A percentile compares a stretch with the other conserved stretches of the same genome.
These are phyloP conservation scores for Magallana nippona DNA, from an alignment of 2,888 invertebrate genomes.

Conservation along the genomic window DNA sequence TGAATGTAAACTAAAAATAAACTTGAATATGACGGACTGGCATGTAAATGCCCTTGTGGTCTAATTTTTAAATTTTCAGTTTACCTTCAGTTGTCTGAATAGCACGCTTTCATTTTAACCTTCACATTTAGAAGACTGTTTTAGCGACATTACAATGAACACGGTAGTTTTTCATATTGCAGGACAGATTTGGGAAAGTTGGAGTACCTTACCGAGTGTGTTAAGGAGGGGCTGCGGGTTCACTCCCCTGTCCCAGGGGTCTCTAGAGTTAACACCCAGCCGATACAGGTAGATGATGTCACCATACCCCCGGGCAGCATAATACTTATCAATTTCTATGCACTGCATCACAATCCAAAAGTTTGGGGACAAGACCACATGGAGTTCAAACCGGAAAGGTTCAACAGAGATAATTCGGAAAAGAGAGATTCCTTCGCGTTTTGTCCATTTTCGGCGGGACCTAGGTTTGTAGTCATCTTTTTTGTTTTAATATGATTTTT, in stretches of 20 bases:
- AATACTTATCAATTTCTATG: constrained; percentile 47
- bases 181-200: constrained; percentile 62
- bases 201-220: constrained; percentile 61
- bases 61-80: no score
- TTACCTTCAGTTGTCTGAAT: no score
- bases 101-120: no score
- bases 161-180: constrained; percentile 51
- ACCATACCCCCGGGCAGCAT: constrained; percentile 49
- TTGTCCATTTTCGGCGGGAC: constrained; percentile 72
- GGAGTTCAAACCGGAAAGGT: constrained; percentile 67
- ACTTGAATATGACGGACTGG: no score
- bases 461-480: constrained; percentile 55
- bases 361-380: constrained; percentile 55
- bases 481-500: no score
- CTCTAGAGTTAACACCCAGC: constrained; percentile 50
- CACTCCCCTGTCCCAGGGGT: constrained; percentile 62
- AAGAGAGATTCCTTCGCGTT: constrained; percentile 63
- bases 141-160: no score
- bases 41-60: no score
- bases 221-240: constrained; percentile 63
- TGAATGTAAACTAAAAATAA: no score
- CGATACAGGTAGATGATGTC: constrained; percentile 46
- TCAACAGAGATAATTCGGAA: constrained; percentile 62
- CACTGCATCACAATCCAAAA: constrained; percentile 53
- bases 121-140: no score